Evolutionary conservation across 30 jellyfish, hydroid and myxozoan species (phyloP), one percentile per base, ranked within the genome.

Genomic region (Nemopilema nomurai): DNA sequence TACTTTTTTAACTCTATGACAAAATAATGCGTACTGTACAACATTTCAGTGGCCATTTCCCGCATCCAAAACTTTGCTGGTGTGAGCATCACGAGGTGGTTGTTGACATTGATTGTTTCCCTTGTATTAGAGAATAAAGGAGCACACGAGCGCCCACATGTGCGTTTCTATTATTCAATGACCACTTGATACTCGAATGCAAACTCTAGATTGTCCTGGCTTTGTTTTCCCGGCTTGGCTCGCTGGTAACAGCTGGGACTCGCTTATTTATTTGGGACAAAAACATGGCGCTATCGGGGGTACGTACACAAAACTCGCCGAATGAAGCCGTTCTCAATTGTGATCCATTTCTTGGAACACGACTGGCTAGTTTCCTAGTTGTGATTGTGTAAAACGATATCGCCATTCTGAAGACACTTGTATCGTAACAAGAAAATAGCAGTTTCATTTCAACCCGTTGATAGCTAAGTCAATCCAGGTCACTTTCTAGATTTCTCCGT

Each of bases 71-170:
- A 67, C 23, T 23, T 67, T 19, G 81, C 81, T 71, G 63, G 4
- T 8, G 21, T 23, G 30, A 27, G 63, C 1, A 7, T 24, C 52
- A 71, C 18, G 30, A 23, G 1, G 81, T 20, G 22, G 28, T 21
- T 33, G 50, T 29, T 74, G 70, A 31, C 49, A 13, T 8, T 67
- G 73, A 57, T 80, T 31, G 64, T 73, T 73, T 73, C 51, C 30
- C 49, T 33, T 1, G 19, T 0, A 41, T 28, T 31, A 8, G 24
- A 63, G 20, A 16, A 80, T 49, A 80, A 80, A 25, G 66, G 82
- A 21, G 28, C 89, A 64, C 89, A 80, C 89, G 68, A 51, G 89
- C 28, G 57, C 0, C 16, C 0, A 65, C 89, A 80, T 80, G 89
- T 80, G 89, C 89, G 50, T 68, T 23, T 20, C 65, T 78, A 26